A percentile compares a stretch with the other conserved stretches of the same genome.
phyloP scores from a whole-genome alignment of 2,797 vertebrate species.

The Discoglossus pictus region DNA sequence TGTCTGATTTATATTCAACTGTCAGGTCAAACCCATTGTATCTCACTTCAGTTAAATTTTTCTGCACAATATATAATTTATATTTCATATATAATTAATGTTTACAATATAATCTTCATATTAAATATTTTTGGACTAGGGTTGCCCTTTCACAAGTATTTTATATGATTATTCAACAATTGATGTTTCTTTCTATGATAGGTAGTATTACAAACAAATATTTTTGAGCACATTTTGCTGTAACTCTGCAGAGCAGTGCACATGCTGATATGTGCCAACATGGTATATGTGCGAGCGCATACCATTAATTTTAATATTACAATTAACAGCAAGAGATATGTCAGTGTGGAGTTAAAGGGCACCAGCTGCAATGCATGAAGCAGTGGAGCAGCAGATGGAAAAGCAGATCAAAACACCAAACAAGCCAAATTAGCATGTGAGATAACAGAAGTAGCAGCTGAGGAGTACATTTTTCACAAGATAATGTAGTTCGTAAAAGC shows the following conservation, averaged over 20 bases:
- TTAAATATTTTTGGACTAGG: too few species aligned
- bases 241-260: not conserved
- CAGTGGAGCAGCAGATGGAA: constrained; percentile 35
- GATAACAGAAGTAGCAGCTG: constrained; percentile 26
- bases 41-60: too few species aligned
- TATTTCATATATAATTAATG: too few species aligned
- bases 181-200: too few species aligned
- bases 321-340: constrained; percentile 33
- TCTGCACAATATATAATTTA: too few species aligned
- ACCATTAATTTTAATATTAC: constrained; percentile 40
- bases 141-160: too few species aligned
- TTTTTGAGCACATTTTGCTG: too few species aligned
- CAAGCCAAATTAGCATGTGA: constrained; percentile 37
- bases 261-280: constrained; percentile 16
- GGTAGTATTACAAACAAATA: too few species aligned
- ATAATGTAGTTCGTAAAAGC: constrained; percentile 10
- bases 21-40: too few species aligned
- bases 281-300: constrained; percentile 19
- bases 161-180: too few species aligned
- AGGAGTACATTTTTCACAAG: constrained; percentile 13
- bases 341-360: constrained; percentile 28
- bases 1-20: too few species aligned
- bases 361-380: constrained; percentile 33
- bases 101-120: too few species aligned
- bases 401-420: constrained; percentile 30